Evolutionary conservation across 2,797 vertebrate genomes (phyloP).

Genomic region (Myripristis murdjan): DNA sequence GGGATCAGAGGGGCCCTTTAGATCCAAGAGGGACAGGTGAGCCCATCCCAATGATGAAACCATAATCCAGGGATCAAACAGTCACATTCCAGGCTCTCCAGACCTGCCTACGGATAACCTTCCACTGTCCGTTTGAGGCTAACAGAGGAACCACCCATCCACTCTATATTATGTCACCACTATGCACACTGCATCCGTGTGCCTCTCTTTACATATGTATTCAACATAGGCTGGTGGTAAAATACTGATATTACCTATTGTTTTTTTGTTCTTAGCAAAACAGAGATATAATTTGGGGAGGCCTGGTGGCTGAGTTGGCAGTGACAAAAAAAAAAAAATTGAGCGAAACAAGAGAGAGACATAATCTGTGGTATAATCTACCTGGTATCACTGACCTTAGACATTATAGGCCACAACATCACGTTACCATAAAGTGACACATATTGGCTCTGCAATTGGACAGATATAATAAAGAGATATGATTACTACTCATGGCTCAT

Average conservation of each 20-base stretch:
- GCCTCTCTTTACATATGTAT: slow-evolving; percentile 4
- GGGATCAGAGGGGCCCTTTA: slow-evolving; percentile 58
- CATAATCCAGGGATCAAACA: slow-evolving; percentile 82
- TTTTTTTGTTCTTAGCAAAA: slow-evolving; percentile 3
- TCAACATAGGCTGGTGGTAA: not conserved
- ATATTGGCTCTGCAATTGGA: too few relatives aligned
- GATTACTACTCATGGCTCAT: too few relatives aligned
- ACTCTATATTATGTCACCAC: slow-evolving; percentile 20
- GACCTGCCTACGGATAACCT: slow-evolving; percentile 57
- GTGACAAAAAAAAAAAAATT: not conserved
- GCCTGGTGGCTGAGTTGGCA: too few relatives aligned
- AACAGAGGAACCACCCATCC: slow-evolving; percentile 36
- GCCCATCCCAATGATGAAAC: slow-evolving; percentile 69
- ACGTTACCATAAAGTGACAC: not conserved
- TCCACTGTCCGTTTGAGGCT: slow-evolving; percentile 22
- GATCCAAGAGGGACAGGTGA: slow-evolving; percentile 68
- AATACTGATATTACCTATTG: not conserved
- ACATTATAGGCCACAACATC: not conserved
- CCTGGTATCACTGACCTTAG: too few relatives aligned
- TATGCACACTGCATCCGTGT: slow-evolving; percentile 2
- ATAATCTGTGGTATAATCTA: too few relatives aligned
- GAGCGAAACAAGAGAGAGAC: too few relatives aligned
- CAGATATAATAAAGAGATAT: too few relatives aligned
- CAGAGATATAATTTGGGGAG: slow-evolving; percentile 12
- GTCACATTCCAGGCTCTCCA: slow-evolving; percentile 64